Evolutionary conservation across 1,140 invertebrate species (phyloP).

Genomic region (Pomacea maculata): DNA sequence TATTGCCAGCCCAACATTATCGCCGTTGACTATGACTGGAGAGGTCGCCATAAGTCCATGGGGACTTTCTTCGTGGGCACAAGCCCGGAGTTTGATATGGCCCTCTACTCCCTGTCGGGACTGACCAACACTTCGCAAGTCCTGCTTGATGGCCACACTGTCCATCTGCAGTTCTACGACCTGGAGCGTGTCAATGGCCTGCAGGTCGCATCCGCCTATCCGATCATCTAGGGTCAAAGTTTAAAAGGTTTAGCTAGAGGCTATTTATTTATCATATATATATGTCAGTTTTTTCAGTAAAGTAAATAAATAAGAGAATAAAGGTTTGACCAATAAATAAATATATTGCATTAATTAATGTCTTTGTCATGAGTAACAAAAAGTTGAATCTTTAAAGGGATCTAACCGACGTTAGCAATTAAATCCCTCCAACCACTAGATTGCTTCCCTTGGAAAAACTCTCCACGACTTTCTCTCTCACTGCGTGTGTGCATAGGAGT

Average conservation of each 20-base stretch:
- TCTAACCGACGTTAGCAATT: no score
- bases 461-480: no score
- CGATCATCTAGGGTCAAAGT: background rate
- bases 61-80: conserved; percentile 83
- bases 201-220: conserved; percentile 20
- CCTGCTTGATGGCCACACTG: background rate
- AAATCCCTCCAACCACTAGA: no score
- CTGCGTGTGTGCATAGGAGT: no score
- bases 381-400: no score
- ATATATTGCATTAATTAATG: background rate
- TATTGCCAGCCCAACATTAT: conserved; percentile 28
- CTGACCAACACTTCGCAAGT: conserved; percentile 24
- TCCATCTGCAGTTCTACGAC: conserved; percentile 14
- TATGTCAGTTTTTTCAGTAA: background rate
- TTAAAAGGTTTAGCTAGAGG: background rate
- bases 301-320: background rate
- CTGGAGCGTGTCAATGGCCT: background rate
- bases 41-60: conserved; percentile 1
- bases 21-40: conserved; percentile 28
- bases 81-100: conserved; percentile 88
- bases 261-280: no score
- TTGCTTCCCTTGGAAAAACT: no score
- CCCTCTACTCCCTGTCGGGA: conserved; percentile 78
- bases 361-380: background rate
- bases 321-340: background rate